Base-by-base conservation (phyloP, 2,797 vertebrate genomes). In the Urocyon cinereoargenteus region DNA sequence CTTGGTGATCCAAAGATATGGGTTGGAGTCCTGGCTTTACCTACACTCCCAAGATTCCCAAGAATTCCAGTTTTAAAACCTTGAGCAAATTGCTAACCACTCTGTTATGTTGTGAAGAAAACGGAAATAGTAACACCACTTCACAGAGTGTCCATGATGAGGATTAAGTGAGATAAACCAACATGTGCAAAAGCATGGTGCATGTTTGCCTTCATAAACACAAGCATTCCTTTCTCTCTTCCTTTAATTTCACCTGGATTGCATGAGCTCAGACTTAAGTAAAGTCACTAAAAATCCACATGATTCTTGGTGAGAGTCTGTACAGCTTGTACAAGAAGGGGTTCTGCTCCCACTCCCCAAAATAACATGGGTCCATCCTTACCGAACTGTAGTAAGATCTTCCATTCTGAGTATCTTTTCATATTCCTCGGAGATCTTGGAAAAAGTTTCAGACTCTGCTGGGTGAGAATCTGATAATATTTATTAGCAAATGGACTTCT, bases 371-470 rank as follows among this genome's bases (percentile, higher is more conserved):
- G 26, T 59, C 45, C 45, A 24, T 36, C 21, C 94, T 97, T 97
- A 98, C 98, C 97, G 96, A 70, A 31, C 18, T 2, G 5, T 34
- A 34, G 4, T 0, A 31, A 55, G 21, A 3, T 97, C 98, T 14
- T 96, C 97, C 72, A 1, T 14, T 88, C 82, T 94, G 83, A 55
- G 21, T 21, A 31, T 61, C 87, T 93, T 90, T 61, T 97, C 97
- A 24, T 9, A 45, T 45, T 81, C 55, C 22, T 91, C 40, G 2
- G 16, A 28, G 40, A 94, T 96, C 53, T 75, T 84, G 26, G 75
- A 55, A 70, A 77, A 95, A 19, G 9, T 6, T 59, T 97, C 98
- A 5, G 79, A 6, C 61, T 92, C 95, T 94, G 83, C 64, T 87
- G 68, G 64, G 57, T 75, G 75, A 94, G 64, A 96, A 95, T 4